Base-by-base conservation (phyloP, 2,797 vertebrate genomes). In the Anomalospiza imberbis region DNA sequence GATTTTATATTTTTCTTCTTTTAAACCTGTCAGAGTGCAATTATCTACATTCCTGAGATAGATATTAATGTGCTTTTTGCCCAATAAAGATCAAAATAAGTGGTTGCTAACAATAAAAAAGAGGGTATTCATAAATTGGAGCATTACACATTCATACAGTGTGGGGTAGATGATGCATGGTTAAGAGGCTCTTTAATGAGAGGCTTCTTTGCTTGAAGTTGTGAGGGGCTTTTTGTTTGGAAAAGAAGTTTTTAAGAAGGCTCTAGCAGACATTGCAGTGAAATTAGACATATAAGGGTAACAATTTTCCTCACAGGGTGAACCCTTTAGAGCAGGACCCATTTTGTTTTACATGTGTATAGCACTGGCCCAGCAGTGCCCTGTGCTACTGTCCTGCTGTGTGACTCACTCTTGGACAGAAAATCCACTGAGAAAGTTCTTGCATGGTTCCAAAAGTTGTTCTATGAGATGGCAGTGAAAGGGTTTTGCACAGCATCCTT, bases 261-360 rank as follows among this genome's bases (percentile, higher is more conserved):
- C 51, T 83, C 7, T 68, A 61, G 75, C 79, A 72, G 58, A 48
- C 36, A 44, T 57, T 50, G n/a, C 42, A 63, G 38, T 74, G 47
- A 53, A 83, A 47, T 79, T 89, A 79, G 77, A 91, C 84, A 57
- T 93, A 82, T 73, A 95, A 95, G 78, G 93, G 42, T 42, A 42
- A 65, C 15, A 51, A 55, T 54, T 66, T 88, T 95, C 61, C 67
- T 80, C 78, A 38, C 22, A 34, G 34, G 2, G 13, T 50, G 68
- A 92, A 40, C n/a, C 38, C 58, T 36, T 66, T 29, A 57, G 61
- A 68, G 61, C 53, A 85, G 53, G 47, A 93, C 40, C 44, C 54
- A 80, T 91, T 88, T 84, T 86, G 57, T 38, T 76, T 66, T 60
- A 36, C 25, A 17, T 54, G 70, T 71, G 34, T 66, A 15, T 45